phyloP scores from a whole-genome alignment of 2,797 vertebrate genomes.

The Phyllotis vaccarum region DNA sequence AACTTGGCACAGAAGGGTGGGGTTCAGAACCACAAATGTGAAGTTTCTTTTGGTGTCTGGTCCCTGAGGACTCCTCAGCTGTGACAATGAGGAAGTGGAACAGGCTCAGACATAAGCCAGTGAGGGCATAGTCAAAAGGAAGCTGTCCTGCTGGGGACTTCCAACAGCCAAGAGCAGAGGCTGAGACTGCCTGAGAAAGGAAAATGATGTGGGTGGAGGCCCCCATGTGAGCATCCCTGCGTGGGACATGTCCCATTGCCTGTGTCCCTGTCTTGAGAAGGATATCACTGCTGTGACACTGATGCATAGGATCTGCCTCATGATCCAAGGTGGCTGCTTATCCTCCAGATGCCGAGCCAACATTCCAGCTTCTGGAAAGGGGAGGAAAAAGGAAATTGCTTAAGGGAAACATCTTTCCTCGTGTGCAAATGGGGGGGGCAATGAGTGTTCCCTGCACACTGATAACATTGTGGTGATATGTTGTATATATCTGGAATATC shows the following conservation, averaged over 20 bases:
- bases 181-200: too few relatives aligned
- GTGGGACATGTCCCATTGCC: too few relatives aligned
- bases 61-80: background rate
- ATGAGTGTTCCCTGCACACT: too few relatives aligned
- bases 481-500: too few relatives aligned
- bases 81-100: slow-evolving; percentile 62
- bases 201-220: background rate
- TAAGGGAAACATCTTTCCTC: background rate
- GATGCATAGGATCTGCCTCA: background rate
- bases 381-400: background rate
- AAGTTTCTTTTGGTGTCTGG: background rate
- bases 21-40: slow-evolving; percentile 39
- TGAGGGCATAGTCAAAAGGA: background rate
- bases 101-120: background rate
- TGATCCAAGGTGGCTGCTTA: background rate
- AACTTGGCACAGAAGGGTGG: background rate
- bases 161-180: background rate
- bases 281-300: too few relatives aligned
- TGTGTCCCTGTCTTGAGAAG: background rate
- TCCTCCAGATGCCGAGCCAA: background rate
- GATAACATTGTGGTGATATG: too few relatives aligned
- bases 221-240: too few relatives aligned
- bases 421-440: too few relatives aligned
- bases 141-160: background rate
- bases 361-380: background rate